Evolutionary conservation across 2,888 invertebrate genomes (phyloP), one percentile per base, ranked within the genome.

Genomic region (Zonitis immaculata): DNA sequence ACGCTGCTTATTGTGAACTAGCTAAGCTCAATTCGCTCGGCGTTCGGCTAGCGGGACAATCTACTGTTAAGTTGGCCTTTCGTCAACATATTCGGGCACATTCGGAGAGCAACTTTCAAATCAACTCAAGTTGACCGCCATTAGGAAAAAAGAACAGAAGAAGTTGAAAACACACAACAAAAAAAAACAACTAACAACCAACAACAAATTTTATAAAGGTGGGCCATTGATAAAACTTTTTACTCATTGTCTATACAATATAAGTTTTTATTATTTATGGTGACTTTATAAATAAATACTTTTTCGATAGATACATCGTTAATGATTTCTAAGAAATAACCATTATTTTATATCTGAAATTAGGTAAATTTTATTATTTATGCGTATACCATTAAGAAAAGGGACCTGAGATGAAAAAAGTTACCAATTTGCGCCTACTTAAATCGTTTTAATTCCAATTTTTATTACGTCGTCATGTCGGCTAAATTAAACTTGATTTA

Each of bases 51-150:
- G 56, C 56, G 56, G 56, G 56, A 56, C 55, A 46, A 42, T 49
- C 52, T 52, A 52, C 54, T 56, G 56, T 56, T 56, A 56, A 52
- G 56, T 56, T 52, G 52, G 47, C 56, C 53, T 50, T 42, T 53
- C 53, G 52, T 47, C 46, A 51, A 50, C 49, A 8, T 42, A 50
- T 51, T 56, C 56, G 56, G 56, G 44, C 18, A 45, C 46, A 51
- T 26, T 51, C 56, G 56, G 47, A 56, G 45, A 56, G 45, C 56
- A 56, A 56, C 56, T 56, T 56, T 56, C 56, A 53, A 56, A 56
- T 44, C 56, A 39, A 48, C 39, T 39, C 27, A 49, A 49, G n/a
- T 6, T 49, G 49, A 49, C 49, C 49, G 49, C 49, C 49, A 25
- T 35, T 25, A 9, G 20, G 8, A 28, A 32, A 16, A 35, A 39